Conservation (phyloP, 2,113 vertebrate species). For the Lagopus leucura region DNA sequence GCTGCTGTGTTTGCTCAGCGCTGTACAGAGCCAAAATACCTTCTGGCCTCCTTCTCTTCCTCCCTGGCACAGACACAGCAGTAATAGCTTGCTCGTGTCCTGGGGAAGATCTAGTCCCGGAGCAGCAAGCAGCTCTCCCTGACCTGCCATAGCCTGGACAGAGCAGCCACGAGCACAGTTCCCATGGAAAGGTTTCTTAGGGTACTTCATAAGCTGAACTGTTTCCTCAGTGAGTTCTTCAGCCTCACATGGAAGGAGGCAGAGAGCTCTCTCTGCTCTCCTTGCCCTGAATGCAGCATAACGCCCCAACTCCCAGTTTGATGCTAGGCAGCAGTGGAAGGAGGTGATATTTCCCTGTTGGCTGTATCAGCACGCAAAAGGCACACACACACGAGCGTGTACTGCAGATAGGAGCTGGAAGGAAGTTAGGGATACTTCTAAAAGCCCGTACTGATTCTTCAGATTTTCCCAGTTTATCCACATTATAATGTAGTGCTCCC, state of each 20-base stretch:
- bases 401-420: neutral
- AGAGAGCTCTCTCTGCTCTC: neutral
- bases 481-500: neutral
- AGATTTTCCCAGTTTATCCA: neutral
- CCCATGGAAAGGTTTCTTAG: neutral
- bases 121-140: neutral
- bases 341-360: neutral
- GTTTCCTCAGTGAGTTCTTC: neutral
- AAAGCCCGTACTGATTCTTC: neutral
- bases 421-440: neutral
- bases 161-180: neutral
- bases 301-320: neutral
- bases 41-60: neutral
- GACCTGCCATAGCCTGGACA: neutral
- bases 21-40: neutral
- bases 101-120: neutral
- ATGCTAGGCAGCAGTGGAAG: neutral
- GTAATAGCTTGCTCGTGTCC: neutral
- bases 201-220: neutral
- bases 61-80: neutral
- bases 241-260: neutral
- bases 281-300: neutral
- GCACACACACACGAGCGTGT: neutral
- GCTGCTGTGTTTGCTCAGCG: slow-evolving; percentile 2
- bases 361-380: neutral